Evolutionary conservation across 2,797 vertebrate genomes (phyloP).

Genomic region (Iguana delicatissima): DNA sequence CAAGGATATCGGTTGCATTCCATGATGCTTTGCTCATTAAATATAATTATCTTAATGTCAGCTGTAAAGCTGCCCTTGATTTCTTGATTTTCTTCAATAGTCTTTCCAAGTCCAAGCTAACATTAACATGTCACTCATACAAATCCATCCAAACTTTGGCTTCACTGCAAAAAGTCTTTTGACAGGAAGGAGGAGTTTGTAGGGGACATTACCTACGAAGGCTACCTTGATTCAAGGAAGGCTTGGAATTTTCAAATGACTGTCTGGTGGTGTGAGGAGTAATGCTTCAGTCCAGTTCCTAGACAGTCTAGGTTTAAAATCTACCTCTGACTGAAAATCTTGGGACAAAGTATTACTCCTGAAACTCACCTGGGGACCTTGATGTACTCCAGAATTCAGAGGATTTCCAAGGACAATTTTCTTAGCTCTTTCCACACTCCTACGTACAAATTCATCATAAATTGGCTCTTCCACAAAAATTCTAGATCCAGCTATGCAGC

Average conservation of each 20-base stretch:
- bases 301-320: not conserved
- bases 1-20: too few relatives aligned
- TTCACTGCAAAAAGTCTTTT: not conserved
- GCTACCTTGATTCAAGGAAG: not conserved
- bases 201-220: not conserved
- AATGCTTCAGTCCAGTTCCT: not conserved
- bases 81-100: too few relatives aligned
- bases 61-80: too few relatives aligned
- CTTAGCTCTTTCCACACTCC: constrained; percentile 84
- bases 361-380: constrained; percentile 87
- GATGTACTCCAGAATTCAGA: constrained; percentile 81
- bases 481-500: constrained; percentile 89
- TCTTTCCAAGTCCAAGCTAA: too few relatives aligned
- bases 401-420: constrained; percentile 87
- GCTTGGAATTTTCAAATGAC: not conserved
- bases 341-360: not conserved
- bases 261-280: not conserved
- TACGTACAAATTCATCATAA: constrained; percentile 88
- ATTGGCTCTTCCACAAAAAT: constrained; percentile 91
- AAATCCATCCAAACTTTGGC: not conserved
- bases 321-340: not conserved
- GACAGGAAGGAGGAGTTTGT: not conserved
- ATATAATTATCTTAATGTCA: too few relatives aligned
- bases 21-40: too few relatives aligned
- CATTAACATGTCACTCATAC: too few relatives aligned